Evolutionary conservation across 2,888 invertebrate genomes (phyloP), one percentile per base, ranked within the genome.

Genomic region (Gari tellinella): DNA sequence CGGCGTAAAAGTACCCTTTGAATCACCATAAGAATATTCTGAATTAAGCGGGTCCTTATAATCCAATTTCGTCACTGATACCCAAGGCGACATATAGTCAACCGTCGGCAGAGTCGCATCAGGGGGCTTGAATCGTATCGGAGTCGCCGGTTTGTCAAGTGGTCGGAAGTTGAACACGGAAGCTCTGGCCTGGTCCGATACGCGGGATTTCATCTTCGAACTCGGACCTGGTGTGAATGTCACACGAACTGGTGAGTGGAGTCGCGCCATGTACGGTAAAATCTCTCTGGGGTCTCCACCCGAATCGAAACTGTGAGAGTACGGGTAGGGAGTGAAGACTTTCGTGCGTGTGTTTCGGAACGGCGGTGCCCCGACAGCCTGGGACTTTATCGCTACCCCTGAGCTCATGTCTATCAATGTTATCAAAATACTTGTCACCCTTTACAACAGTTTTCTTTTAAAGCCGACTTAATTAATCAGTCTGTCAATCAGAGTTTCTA

Each of bases 31-130:
- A 26, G 61, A 61, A 19, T 49, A 38, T 0, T 49, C 48, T 12
- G 21, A 26, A 40, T 51, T 26, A 23, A 69, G 61, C 8, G 72
- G 72, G 17, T 78, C 77, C 17, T 26, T 55, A 40, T 37, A 73
- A 41, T 78, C 72, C 8, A 63, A 60, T 51, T 66, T 78, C 14
- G 77, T 72, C 1, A 78, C 48, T 3, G 77, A 78, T 17, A 78
- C 51, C 77, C 77, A 78, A 3, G 77, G 72, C 3, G 77, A 73
- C 15, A 73, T 21, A 48, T 69, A 63, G 19, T 69, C 65, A 14
- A 78, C 49, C 1, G 77, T 66, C 1, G 77, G 63, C 17, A 67
- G 53, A 0, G 77, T 78, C 1, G 77, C 72, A 26, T 78, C 77
- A 3, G 77, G 77, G 14, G 69, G 46, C 0, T 69, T 65, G 23